phyloP scores from a whole-genome alignment of 2,888 invertebrate genomes.

The Hirtodrosophila histrioides region DNA sequence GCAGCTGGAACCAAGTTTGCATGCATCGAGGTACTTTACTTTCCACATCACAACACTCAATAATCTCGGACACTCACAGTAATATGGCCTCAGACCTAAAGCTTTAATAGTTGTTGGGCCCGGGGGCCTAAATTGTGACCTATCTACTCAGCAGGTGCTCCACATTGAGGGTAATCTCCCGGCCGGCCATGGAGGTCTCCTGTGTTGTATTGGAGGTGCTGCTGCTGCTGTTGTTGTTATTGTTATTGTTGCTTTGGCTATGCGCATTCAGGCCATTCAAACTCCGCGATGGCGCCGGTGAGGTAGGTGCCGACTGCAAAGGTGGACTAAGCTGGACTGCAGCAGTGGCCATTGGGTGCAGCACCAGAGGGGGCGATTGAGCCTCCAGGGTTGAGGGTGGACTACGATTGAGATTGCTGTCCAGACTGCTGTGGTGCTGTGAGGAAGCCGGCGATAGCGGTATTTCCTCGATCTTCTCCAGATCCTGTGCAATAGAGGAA shows the following conservation, averaged over 20 bases:
- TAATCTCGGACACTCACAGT: conserved; percentile 33
- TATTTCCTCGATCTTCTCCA: conserved; percentile 89
- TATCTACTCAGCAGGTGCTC: conserved; percentile 82
- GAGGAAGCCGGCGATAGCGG: conserved; percentile 85
- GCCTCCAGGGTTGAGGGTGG: conserved; percentile 81
- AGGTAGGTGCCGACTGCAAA: conserved; percentile 75
- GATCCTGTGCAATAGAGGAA: conserved; percentile 88
- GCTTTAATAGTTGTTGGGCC: conserved; percentile 42
- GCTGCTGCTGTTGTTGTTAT: conserved; percentile 36
- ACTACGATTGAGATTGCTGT: conserved; percentile 83
- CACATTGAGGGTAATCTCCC: conserved; percentile 81
- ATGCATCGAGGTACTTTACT: conserved; percentile 70
- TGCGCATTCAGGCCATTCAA: conserved; percentile 67
- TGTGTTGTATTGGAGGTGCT: conserved; percentile 25
- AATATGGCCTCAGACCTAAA: conserved; percentile 46
- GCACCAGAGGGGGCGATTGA: conserved; percentile 66
- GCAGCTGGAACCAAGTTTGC: conserved; percentile 71
- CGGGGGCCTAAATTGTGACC: conserved; percentile 80
- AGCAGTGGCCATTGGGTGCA: conserved; percentile 23
- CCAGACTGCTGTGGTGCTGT: conserved; percentile 83
- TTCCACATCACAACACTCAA: conserved; percentile 65
- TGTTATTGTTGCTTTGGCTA: conserved; percentile 31
- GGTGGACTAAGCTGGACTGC: conserved; percentile 52
- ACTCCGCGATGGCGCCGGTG: conserved; percentile 78
- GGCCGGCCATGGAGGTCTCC: conserved; percentile 43